phyloP scores from a whole-genome alignment of 2,113 vertebrate genomes.

The Coreoperca whiteheadi region DNA sequence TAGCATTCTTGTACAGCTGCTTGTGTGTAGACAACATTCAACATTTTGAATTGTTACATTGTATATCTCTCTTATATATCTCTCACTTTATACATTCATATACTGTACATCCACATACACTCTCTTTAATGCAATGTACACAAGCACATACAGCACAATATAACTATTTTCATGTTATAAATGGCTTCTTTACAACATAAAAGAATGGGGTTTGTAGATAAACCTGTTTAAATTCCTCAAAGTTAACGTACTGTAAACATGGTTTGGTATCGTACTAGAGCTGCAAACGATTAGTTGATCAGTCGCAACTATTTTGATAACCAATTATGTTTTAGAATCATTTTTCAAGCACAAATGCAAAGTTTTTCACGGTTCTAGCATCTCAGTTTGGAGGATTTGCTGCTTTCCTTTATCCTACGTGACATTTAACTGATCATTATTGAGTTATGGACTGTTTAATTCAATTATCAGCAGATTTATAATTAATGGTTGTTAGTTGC shows the following conservation, averaged over 20 bases:
- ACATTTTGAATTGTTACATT: too few relatives aligned
- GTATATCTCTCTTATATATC: too few relatives aligned
- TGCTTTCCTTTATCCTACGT: not conserved
- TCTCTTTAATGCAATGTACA: too few relatives aligned
- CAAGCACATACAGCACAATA: too few relatives aligned
- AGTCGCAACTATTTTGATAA: not conserved
- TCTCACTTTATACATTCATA: too few relatives aligned
- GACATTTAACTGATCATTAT: not conserved
- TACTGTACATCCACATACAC: too few relatives aligned
- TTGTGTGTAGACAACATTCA: not conserved
- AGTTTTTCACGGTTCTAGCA: not conserved
- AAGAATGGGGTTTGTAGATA: not conserved
- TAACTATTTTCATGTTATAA: too few relatives aligned
- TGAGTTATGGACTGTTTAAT: too few relatives aligned
- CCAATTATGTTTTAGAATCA: too few relatives aligned
- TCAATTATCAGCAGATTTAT: too few relatives aligned
- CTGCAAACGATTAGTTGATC: not conserved
- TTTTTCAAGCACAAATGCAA: not conserved
- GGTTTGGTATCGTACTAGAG: not conserved
- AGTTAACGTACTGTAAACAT: not conserved
- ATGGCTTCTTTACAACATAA: not conserved
- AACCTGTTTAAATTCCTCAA: not conserved
- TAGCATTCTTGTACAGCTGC: not conserved
- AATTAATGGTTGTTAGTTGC: too few relatives aligned
- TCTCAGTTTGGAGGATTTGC: not conserved